Evolutionary conservation across 2,797 vertebrate genomes (phyloP).

Genomic region (Cheirogaleus major): DNA sequence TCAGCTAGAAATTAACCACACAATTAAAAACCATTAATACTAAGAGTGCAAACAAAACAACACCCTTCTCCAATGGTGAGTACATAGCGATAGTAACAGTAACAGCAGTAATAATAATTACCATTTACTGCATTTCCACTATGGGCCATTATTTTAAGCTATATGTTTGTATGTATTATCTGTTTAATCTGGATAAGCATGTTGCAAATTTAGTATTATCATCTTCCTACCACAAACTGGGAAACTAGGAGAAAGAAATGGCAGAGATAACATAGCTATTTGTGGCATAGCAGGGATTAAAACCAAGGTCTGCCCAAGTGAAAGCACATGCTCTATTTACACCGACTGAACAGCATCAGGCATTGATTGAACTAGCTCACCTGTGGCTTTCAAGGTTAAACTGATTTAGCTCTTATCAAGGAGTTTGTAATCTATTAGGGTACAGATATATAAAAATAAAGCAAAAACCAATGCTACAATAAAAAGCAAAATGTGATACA

Average conservation of each 20-base stretch:
- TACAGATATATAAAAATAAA: background rate
- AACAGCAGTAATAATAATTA: background rate
- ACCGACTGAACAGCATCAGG: background rate
- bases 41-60: slow-evolving; percentile 29
- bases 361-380: too few relatives aligned
- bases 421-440: background rate
- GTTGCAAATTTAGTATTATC: background rate
- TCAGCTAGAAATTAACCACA: slow-evolving; percentile 13
- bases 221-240: background rate
- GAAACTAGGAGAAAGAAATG: background rate
- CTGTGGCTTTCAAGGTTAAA: background rate
- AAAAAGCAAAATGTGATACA: background rate
- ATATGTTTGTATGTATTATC: background rate
- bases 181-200: background rate
- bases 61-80: background rate
- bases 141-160: background rate
- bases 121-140: background rate
- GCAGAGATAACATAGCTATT: background rate
- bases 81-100: background rate
- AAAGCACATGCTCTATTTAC: background rate
- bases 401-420: background rate
- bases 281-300: background rate
- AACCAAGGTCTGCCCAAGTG: background rate
- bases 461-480: background rate
- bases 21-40: slow-evolving; percentile 19